A percentile compares a stretch with the other conserved stretches of the same genome.
phyloP scores from a whole-genome alignment of 1,140 invertebrate species.

The Drosophila pachea region DNA sequence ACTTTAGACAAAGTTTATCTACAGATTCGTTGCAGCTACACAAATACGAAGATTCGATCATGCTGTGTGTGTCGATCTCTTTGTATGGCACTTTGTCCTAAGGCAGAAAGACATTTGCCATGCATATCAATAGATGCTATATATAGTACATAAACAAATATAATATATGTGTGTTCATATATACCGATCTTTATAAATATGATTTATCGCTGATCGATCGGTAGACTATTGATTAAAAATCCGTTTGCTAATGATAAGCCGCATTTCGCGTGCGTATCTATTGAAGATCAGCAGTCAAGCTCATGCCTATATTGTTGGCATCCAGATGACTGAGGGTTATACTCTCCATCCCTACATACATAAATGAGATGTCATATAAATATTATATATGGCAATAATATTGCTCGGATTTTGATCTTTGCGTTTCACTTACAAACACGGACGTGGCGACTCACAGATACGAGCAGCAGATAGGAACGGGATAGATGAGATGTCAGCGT shows the following conservation, averaged over 20 bases:
- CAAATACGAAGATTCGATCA: conserved; percentile 40
- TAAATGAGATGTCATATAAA: conserved; percentile 3
- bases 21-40: conserved; percentile 31
- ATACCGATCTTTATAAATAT: conserved; percentile 8
- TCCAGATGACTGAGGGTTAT: conserved; percentile 22
- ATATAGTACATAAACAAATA: neutral
- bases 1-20: conserved; percentile 79
- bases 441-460: conserved; percentile 56
- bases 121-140: conserved; percentile 26
- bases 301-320: conserved; percentile 25
- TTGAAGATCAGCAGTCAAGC: conserved; percentile 47
- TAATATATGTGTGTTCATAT: neutral
- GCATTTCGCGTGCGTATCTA: conserved; percentile 41
- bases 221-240: conserved; percentile 1
- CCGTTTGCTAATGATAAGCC: conserved; percentile 15
- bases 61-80: conserved; percentile 49
- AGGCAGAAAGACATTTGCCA: neutral
- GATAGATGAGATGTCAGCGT: conserved; percentile 21
- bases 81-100: conserved; percentile 39
- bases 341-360: conserved; percentile 7
- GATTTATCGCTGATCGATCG: conserved; percentile 39
- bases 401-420: conserved; percentile 70
- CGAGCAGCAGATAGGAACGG: conserved; percentile 58
- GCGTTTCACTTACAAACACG: conserved; percentile 57
- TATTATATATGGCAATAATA: conserved; percentile 28